A percentile compares a stretch with the other conserved stretches of the same genome.
Evolutionary conservation across 2,888 invertebrate species (phyloP).

Genomic region (Pristionchus maxplancki): DNA sequence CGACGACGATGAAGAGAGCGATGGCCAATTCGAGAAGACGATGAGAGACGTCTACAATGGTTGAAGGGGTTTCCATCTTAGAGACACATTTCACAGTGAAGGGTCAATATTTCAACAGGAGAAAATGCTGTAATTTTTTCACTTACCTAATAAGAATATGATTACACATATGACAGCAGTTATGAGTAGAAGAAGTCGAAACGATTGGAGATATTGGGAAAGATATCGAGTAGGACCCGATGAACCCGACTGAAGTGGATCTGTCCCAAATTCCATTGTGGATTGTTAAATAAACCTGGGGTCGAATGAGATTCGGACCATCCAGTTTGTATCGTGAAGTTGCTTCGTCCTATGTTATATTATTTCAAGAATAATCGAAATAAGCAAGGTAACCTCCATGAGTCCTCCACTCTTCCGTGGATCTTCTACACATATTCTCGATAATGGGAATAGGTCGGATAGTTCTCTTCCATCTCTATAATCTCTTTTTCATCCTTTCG

Average conservation of each 20-base stretch:
- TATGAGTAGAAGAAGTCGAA: constrained; percentile 51
- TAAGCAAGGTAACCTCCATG: constrained; percentile 13
- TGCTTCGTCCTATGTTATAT: constrained; percentile 30
- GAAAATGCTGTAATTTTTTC: neutral
- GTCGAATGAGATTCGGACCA: constrained; percentile 32
- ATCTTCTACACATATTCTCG: constrained; percentile 20
- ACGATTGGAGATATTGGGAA: constrained; percentile 50
- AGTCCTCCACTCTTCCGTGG: constrained; percentile 29
- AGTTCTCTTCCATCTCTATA: constrained; percentile 31
- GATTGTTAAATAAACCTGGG: neutral
- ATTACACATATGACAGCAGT: constrained; percentile 44
- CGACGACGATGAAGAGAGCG: constrained; percentile 41
- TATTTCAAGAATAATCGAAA: neutral
- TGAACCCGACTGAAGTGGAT: neutral
- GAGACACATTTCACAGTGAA: no score
- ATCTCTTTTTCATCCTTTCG: neutral
- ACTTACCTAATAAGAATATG: constrained; percentile 43
- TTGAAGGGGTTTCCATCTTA: no score
- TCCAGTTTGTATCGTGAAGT: neutral
- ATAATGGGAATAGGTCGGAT: constrained; percentile 43
- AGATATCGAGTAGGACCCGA: constrained; percentile 18
- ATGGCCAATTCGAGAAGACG: constrained; percentile 32
- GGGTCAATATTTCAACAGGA: no score
- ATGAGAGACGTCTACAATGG: constrained; percentile 16
- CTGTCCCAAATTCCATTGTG: neutral